Percentiles rank a stretch among this genome's conserved stretches.
Conservation (phyloP, 2,888 invertebrate species). For the Troides helena region DNA sequence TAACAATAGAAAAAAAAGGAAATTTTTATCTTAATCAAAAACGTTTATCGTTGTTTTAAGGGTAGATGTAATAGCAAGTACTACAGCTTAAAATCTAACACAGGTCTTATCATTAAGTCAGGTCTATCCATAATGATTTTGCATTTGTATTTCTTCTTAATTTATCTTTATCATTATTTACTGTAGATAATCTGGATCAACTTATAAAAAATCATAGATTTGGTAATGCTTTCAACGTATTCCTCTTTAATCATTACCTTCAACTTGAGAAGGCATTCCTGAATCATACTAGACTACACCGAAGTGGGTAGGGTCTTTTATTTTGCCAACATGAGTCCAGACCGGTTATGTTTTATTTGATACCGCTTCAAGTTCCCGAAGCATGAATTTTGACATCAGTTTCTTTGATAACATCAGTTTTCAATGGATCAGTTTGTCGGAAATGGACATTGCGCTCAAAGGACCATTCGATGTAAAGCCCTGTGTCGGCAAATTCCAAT, state of each 20-base stretch:
- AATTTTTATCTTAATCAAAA: too few species aligned
- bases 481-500: constrained; percentile 65
- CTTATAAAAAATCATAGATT: not conserved
- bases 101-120: too few species aligned
- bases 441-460: constrained; percentile 70
- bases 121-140: too few species aligned
- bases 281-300: not conserved
- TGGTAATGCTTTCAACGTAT: not conserved
- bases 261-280: not conserved
- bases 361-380: constrained; percentile 20
- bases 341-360: constrained; percentile 26
- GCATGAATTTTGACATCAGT: constrained; percentile 64
- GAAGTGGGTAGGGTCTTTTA: constrained; percentile 6
- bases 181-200: too few species aligned
- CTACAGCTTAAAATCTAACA: too few species aligned
- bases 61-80: too few species aligned
- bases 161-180: too few species aligned
- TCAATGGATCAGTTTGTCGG: constrained; percentile 68
- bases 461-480: constrained; percentile 52
- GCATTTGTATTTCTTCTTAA: too few species aligned
- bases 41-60: too few species aligned
- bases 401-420: constrained; percentile 64
- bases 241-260: not conserved
- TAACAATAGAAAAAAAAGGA: too few species aligned
- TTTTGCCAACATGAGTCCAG: constrained; percentile 25